Conservation (phyloP, 2,113 vertebrate genomes). For the Tichodroma muraria region DNA sequence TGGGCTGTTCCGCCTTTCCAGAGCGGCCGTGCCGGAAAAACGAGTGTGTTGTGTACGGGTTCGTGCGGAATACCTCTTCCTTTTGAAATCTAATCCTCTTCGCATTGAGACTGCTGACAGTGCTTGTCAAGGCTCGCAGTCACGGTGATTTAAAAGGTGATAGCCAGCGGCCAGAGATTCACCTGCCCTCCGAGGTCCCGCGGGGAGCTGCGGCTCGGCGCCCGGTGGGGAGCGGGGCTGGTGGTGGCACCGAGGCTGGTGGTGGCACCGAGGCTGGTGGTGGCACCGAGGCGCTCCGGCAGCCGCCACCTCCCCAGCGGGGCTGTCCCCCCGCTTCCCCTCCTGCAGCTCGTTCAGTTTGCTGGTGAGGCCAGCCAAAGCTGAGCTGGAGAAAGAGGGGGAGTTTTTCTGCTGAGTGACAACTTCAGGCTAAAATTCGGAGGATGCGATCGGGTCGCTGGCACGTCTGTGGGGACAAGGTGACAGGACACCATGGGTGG, state of each 20-base stretch:
- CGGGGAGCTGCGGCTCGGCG: fast-evolving
- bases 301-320: too few species aligned
- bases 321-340: too few species aligned
- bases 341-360: background rate
- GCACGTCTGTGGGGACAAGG: fast-evolving
- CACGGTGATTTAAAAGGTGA: background rate
- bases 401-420: background rate
- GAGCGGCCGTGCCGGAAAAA: background rate
- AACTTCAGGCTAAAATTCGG: background rate
- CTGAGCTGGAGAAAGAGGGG: background rate
- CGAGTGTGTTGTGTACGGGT: background rate
- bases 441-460: fast-evolving
- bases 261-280: too few species aligned
- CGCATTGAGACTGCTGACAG: background rate
- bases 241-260: too few species aligned
- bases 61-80: background rate
- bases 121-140: background rate
- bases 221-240: background rate
- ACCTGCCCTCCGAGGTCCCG: fast-evolving
- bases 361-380: background rate
- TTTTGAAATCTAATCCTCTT: background rate
- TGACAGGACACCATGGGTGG: fast-evolving
- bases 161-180: background rate
- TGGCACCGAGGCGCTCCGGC: too few species aligned
- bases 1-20: background rate